Conservation (phyloP, 2,113 vertebrate genomes). For the Sander vitreus region DNA sequence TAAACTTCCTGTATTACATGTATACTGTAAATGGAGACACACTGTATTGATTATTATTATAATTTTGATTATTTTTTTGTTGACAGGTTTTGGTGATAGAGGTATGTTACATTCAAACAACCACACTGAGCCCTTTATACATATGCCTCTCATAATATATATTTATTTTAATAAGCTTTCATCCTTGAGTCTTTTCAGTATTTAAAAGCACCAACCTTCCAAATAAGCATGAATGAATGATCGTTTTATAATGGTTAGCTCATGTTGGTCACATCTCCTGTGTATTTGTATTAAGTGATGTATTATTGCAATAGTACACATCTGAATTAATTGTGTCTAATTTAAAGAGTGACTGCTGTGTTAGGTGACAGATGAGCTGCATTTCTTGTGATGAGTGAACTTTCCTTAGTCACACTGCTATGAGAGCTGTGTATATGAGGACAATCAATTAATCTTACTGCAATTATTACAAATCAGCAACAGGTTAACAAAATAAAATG, state of each 20-base stretch:
- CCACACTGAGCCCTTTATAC: neutral
- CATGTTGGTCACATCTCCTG: neutral
- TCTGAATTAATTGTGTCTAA: conserved; percentile 3
- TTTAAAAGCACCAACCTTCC: neutral
- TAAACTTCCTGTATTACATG: neutral
- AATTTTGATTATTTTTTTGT: neutral
- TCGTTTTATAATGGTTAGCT: neutral
- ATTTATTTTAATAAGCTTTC: conserved; percentile 4
- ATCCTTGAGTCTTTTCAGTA: neutral
- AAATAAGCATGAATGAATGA: neutral
- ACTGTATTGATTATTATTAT: no score
- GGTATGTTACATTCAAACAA: neutral
- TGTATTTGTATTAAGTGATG: conserved; percentile 16
- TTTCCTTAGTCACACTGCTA: conserved; percentile 14
- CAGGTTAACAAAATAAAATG: neutral
- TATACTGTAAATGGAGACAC: no score
- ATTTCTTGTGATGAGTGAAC: conserved; percentile 18
- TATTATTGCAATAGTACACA: neutral
- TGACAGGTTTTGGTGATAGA: neutral
- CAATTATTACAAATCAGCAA: conserved; percentile 22
- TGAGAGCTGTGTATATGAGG: neutral
- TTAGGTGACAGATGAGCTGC: conserved; percentile 22
- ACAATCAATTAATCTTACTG: neutral
- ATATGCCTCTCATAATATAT: neutral
- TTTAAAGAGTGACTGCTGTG: neutral